Base-by-base conservation (phyloP, 2,888 invertebrate species). In the Campopleginae sp. region DNA sequence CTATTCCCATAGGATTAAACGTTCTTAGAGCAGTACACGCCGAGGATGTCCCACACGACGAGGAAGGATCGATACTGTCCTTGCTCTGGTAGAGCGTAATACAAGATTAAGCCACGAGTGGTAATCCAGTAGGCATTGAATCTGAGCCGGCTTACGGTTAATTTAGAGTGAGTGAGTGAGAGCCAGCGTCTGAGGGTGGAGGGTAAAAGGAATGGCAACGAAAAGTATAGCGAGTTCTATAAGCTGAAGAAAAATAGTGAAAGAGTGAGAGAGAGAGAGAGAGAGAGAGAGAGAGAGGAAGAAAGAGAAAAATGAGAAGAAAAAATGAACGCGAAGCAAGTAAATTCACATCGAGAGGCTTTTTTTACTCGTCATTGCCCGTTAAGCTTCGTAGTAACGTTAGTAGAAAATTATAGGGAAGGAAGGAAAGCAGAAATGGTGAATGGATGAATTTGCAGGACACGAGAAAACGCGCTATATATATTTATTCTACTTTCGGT, bases 131-230 rank as follows among this genome's bases (percentile, higher is more conserved):
- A 81, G 88, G 87, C 85, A 85, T 83, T 80, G 86, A 77, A 87
- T 89, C 87, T 85, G 77, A 86, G 87, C 84, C 80, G 86, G 86
- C 88, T 88, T 89, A 90, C 87, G 87, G 87, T 86, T 89, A 88
- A 89, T 90, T 89, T 81, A 78, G 85, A 87, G 65, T 66, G 78
- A 48, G 79, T 42, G n/a, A 46, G 74, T 27, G 75, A 51, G 48
- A 51, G 33, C 38, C 38, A 68, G 51, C 51, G 42, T n/a, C n/a
- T 19, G 44, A 38, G 51, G 51, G 58, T 12, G 31, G 44, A 5
- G 74, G 14, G 42, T n/a, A n/a, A 38, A 44, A 42, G 54, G 10
- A 46, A 14, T 42, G 44, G 10, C 33, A 66, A 42, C 8, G 19
- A 38, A 58, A 58, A 14, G 19, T 54, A 38, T 38, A 19, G 72